Evolutionary conservation across 2,113 vertebrate species (phyloP).

Genomic region (Hyperopisus bebe): DNA sequence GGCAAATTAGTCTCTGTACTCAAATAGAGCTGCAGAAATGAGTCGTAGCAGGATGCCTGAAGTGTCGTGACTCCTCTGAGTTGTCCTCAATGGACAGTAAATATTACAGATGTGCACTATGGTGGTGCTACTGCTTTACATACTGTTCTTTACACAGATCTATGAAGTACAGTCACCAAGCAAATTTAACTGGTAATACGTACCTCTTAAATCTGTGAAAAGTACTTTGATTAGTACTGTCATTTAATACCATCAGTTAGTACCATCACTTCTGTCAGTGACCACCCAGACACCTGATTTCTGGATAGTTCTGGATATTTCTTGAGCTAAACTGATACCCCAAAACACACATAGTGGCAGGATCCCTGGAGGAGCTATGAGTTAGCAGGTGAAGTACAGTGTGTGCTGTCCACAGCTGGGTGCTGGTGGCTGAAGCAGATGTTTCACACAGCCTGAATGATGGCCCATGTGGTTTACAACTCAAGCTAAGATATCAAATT

Average conservation of each 20-base stretch:
- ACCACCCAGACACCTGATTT: neutral
- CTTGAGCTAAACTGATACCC: neutral
- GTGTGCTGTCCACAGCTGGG: neutral
- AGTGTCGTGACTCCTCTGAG: neutral
- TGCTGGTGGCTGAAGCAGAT: neutral
- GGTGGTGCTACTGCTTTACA: neutral
- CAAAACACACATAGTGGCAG: neutral
- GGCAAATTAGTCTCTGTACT: neutral
- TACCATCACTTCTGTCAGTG: neutral
- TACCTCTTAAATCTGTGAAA: neutral
- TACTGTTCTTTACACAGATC: neutral
- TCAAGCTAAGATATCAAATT: neutral
- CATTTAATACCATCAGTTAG: too few relatives aligned
- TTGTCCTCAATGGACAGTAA: neutral
- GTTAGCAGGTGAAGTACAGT: neutral
- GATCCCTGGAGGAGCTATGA: neutral
- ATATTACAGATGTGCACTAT: neutral
- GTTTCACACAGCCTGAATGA: neutral
- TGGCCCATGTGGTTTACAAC: neutral
- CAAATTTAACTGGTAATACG: neutral
- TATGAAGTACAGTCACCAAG: neutral
- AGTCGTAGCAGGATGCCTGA: neutral
- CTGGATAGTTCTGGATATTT: neutral
- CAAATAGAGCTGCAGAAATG: neutral
- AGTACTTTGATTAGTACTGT: too few relatives aligned